Conservation (phyloP, 2,113 vertebrate species). For the Phalacrocorax pelagicus region DNA sequence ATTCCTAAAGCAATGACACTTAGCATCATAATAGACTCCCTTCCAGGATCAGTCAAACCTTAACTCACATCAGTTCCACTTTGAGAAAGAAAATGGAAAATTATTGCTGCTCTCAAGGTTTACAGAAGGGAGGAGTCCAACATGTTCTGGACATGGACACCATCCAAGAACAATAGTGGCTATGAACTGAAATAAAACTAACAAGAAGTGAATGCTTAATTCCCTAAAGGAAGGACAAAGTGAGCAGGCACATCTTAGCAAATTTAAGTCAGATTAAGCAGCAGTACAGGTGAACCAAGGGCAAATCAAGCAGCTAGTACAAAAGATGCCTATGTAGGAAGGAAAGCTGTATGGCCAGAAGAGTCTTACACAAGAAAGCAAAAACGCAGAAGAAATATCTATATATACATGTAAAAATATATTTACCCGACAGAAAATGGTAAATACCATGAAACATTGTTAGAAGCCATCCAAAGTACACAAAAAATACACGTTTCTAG, state of each 20-base stretch:
- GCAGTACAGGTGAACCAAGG: not conserved
- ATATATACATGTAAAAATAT: not conserved
- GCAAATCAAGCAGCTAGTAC: not conserved
- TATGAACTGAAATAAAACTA: not conserved
- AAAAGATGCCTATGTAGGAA: not conserved
- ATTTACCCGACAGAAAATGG: not conserved
- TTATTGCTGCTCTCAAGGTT: not conserved
- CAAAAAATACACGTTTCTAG: not conserved
- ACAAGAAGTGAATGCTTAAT: not conserved
- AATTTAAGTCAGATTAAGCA: not conserved
- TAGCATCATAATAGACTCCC: not conserved
- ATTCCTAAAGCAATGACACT: not conserved
- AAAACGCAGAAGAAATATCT: not conserved
- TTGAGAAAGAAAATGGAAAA: no score
- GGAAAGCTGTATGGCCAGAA: not conserved
- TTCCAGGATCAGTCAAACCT: not conserved
- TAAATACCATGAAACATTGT: not conserved
- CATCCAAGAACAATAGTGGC: not conserved
- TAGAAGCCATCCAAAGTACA: not conserved
- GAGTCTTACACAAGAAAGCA: not conserved
- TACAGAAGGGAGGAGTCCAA: not conserved
- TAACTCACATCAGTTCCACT: not conserved
- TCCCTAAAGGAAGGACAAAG: not conserved
- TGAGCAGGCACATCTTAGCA: not conserved
- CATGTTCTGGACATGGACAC: not conserved